Evolutionary conservation across 1,140 invertebrate genomes (phyloP).

Genomic region (Drosophila subobscura): DNA sequence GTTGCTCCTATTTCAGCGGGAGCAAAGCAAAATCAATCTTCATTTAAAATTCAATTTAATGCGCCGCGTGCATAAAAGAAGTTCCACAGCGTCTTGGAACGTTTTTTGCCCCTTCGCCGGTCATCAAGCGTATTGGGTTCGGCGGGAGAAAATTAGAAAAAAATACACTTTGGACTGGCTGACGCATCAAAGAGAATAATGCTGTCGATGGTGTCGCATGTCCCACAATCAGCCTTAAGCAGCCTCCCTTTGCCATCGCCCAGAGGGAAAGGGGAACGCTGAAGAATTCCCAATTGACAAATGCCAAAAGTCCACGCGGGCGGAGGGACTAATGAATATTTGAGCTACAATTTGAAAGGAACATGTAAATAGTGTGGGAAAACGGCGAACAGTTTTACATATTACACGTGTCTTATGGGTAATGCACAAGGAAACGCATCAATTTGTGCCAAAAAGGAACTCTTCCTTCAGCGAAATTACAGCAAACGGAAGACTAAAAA

Average conservation of each 20-base stretch:
- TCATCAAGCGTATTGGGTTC: conserved; percentile 59
- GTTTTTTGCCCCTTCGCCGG: conserved; percentile 18
- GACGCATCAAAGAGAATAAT: conserved; percentile 52
- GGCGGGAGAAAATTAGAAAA: conserved; percentile 38
- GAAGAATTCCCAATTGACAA: conserved; percentile 8
- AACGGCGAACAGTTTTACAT: too few species aligned
- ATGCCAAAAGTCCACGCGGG: conserved; percentile 1
- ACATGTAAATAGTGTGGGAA: neutral
- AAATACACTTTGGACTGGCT: conserved; percentile 28
- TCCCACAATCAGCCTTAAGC: conserved; percentile 15
- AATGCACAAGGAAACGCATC: neutral
- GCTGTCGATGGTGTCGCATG: conserved; percentile 34
- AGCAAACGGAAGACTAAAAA: conserved; percentile 58
- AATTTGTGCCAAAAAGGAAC: neutral
- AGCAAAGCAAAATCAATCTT: conserved; percentile 72
- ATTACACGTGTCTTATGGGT: neutral
- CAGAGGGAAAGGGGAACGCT: neutral
- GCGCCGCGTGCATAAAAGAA: conserved; percentile 64
- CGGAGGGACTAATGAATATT: neutral
- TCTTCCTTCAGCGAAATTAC: conserved; percentile 56
- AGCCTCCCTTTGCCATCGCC: neutral
- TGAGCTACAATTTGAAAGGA: neutral
- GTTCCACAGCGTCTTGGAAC: conserved; percentile 11
- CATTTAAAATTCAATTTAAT: conserved; percentile 79
- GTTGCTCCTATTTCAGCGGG: conserved; percentile 26